These are phyloP conservation scores for Dicerorhinus sumatrensis DNA, from an alignment of 2,113 vertebrate species.

Conservation along the genomic window DNA sequence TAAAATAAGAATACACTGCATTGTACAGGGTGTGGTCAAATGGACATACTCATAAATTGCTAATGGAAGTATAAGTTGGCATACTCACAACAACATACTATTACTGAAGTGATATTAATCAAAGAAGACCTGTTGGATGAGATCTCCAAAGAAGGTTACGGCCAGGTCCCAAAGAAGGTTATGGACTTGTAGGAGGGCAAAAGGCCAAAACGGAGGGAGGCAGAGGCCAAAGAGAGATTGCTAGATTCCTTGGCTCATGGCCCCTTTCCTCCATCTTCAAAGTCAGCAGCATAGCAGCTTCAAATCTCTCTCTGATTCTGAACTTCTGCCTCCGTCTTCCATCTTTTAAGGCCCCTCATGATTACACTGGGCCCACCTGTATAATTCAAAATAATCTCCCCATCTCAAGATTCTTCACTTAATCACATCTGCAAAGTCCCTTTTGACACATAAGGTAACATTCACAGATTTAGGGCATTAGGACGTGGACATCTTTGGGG, in stretches of 20 bases:
- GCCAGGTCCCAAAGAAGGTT: background rate
- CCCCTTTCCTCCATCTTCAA: background rate
- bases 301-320: background rate
- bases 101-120: background rate
- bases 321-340: background rate
- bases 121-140: background rate
- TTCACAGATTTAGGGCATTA: background rate
- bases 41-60: accelerated
- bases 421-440: background rate
- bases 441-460: background rate
- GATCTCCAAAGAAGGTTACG: no score
- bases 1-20: background rate
- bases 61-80: background rate
- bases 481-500: background rate
- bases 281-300: background rate
- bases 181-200: background rate
- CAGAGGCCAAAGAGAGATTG: background rate
- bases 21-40: background rate
- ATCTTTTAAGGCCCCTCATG: background rate
- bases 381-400: background rate
- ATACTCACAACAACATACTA: background rate
- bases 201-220: background rate
- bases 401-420: background rate
- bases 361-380: background rate
- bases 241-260: background rate